phyloP scores from a whole-genome alignment of 2,888 invertebrate species.

The Oscheius myriophilus region DNA sequence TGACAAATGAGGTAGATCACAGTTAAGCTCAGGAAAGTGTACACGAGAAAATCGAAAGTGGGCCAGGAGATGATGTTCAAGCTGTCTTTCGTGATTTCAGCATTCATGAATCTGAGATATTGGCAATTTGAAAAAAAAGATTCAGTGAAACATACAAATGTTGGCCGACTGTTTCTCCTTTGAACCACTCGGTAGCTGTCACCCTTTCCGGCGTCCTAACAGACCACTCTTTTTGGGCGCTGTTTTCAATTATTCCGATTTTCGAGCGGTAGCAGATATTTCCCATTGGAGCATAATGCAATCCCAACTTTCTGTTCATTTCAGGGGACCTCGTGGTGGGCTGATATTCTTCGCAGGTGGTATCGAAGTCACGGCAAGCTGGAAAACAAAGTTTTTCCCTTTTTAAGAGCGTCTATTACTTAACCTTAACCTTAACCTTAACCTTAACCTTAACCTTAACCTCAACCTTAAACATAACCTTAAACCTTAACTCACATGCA shows the following conservation, averaged over 20 bases:
- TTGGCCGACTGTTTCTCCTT: slow-evolving; percentile 3
- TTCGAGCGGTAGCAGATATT: slow-evolving; percentile 1
- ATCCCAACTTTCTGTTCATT: neutral
- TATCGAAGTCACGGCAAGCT: neutral
- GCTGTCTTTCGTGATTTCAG: too few species aligned
- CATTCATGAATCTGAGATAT: too few species aligned
- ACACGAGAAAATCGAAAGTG: neutral
- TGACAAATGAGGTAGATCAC: slow-evolving; percentile 7
- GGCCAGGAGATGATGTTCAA: neutral
- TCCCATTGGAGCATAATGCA: neutral
- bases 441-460: too few species aligned
- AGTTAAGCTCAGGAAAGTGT: neutral
- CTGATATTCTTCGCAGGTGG: neutral
- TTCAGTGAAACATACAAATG: neutral
- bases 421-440: neutral
- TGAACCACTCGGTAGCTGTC: neutral
- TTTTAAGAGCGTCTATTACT: neutral
- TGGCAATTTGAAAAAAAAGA: neutral
- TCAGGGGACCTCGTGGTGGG: too few species aligned
- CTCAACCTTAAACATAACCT: too few species aligned
- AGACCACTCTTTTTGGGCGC: neutral
- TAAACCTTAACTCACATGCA: too few species aligned
- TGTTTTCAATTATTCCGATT: neutral
- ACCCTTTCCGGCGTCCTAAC: neutral
- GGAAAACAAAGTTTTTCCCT: neutral